Conservation (phyloP, 2,888 invertebrate genomes). For the Morpho achilles region DNA sequence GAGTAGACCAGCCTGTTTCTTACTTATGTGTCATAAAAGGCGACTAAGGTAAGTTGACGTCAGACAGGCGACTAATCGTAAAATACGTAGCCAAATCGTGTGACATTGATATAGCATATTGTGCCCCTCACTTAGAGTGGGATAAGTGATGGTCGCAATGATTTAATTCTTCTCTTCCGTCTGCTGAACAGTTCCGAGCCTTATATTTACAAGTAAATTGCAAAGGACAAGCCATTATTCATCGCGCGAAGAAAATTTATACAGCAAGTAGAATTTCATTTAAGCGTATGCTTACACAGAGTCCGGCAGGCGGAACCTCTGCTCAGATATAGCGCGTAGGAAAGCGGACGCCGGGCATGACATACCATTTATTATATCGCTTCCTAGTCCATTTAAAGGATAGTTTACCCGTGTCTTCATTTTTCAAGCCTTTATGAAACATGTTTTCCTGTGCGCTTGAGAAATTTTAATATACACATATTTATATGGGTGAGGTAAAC, state of each 20-base stretch:
- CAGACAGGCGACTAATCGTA: no score
- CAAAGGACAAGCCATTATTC: conserved; percentile 10
- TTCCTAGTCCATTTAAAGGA: conserved; percentile 33
- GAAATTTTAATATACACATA: conserved; percentile 23
- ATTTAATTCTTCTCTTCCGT: no score
- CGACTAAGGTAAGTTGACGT: no score
- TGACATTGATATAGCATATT: no score
- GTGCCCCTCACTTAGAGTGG: no score
- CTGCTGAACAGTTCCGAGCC: no score
- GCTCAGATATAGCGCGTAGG: conserved; percentile 7
- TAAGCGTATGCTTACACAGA: conserved; percentile 2
- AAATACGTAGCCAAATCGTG: no score
- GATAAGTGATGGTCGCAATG: no score
- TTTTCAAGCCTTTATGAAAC: conserved; percentile 30
- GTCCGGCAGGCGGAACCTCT: conserved; percentile 11
- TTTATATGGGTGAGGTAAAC: no score
- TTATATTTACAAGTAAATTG: conserved; percentile 4
- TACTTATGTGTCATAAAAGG: no score
- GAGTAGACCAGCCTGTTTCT: no score
- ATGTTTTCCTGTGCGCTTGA: conserved; percentile 26
- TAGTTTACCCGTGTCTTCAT: conserved; percentile 30
- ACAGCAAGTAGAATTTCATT: conserved; percentile 8
- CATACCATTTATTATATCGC: conserved; percentile 31
- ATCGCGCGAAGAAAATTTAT: conserved; percentile 8
- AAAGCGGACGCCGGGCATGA: conserved; percentile 23